Conservation (phyloP, 1,140 invertebrate genomes). For the Andrena cerasifolii region DNA sequence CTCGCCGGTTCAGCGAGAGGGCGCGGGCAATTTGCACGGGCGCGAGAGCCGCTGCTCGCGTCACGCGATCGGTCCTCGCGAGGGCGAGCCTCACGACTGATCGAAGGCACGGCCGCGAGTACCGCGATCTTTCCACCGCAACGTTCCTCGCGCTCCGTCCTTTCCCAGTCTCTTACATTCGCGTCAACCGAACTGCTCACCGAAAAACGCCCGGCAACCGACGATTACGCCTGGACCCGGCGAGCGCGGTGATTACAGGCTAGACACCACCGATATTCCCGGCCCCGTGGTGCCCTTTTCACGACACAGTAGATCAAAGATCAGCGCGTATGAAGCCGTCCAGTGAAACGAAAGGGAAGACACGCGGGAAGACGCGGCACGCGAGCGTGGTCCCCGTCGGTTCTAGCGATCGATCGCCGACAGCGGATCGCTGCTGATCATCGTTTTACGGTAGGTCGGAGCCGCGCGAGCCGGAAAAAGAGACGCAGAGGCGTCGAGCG, state of each 20-base stretch:
- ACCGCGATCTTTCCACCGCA: background rate
- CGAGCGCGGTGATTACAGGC: background rate
- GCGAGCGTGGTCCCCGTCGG: background rate
- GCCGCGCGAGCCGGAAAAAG: constrained; percentile 60
- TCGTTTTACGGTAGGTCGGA: constrained; percentile 61
- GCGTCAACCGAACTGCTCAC: no score
- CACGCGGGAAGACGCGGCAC: background rate
- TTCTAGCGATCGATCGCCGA: background rate
- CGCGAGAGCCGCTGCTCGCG: constrained; percentile 33
- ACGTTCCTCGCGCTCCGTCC: background rate
- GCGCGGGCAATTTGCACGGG: constrained; percentile 24
- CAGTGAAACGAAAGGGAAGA: background rate
- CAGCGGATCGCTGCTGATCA: constrained; percentile 39
- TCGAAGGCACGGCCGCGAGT: constrained; percentile 26
- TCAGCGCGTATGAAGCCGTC: background rate
- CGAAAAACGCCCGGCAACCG: no score
- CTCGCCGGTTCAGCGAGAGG: constrained; percentile 12
- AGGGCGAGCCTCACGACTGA: constrained; percentile 17
- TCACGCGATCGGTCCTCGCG: constrained; percentile 50
- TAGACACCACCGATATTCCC: background rate
- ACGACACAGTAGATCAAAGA: no score
- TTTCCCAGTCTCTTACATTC: no score
- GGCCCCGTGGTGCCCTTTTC: no score
- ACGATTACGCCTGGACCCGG: no score
- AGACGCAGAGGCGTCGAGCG: constrained; percentile 75